Evolutionary conservation across 1,140 invertebrate species (phyloP).

Genomic region (Pinna nobilis): DNA sequence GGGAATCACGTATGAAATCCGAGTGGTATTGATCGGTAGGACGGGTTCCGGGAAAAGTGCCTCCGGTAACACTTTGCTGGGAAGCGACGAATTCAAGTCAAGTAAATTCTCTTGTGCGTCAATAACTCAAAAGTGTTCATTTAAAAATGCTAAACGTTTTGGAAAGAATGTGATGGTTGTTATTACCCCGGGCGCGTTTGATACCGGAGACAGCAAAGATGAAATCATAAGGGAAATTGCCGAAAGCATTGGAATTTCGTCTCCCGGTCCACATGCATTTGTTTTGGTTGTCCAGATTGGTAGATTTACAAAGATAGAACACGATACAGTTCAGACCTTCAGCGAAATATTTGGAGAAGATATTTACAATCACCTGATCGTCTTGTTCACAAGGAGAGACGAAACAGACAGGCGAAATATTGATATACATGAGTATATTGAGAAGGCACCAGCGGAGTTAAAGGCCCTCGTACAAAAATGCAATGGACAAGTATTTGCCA

Average conservation of each 20-base stretch:
- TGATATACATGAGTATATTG: not conserved
- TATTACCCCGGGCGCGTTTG: too few species aligned
- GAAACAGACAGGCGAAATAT: not conserved
- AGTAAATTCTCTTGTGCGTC: too few species aligned
- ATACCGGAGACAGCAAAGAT: too few species aligned
- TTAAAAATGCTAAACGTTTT: too few species aligned
- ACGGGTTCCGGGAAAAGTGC: too few species aligned
- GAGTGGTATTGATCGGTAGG: too few species aligned
- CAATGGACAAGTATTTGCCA: not conserved
- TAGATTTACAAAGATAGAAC: slow-evolving; percentile 9
- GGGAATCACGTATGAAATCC: too few species aligned
- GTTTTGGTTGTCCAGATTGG: not conserved
- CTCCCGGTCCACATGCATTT: slow-evolving; percentile 22
- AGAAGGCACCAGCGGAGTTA: not conserved
- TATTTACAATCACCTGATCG: slow-evolving; percentile 11
- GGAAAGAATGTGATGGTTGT: too few species aligned
- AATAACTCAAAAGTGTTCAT: too few species aligned
- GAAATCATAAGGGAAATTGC: not conserved
- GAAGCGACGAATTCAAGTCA: too few species aligned
- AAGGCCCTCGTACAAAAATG: not conserved
- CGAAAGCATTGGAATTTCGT: not conserved
- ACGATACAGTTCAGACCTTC: not conserved
- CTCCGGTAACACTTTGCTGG: too few species aligned
- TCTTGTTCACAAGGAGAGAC: slow-evolving; percentile 12
- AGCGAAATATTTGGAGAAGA: not conserved